These are phyloP conservation scores for Dicerorhinus sumatrensis DNA, from an alignment of 2,113 vertebrate species.

Conservation along the genomic window DNA sequence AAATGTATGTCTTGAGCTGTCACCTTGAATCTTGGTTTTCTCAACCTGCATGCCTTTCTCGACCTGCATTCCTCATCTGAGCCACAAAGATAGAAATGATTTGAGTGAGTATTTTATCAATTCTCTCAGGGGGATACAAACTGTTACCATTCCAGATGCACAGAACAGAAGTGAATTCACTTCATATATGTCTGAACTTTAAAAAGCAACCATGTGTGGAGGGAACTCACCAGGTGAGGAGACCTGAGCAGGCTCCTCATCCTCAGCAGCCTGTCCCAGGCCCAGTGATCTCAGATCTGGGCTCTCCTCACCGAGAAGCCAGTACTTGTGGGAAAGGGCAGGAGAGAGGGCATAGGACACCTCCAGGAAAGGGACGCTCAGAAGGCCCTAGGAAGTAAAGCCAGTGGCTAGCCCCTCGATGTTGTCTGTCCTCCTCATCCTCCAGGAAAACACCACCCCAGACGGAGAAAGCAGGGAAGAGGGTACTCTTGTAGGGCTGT, in stretches of 20 bases:
- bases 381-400: neutral
- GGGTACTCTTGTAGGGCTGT: neutral
- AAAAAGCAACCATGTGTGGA: neutral
- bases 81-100: neutral
- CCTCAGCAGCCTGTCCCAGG: too few species aligned
- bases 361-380: neutral
- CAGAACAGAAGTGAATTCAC: neutral
- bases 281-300: too few species aligned
- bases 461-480: neutral
- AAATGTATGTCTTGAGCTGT: neutral
- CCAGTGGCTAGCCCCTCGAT: neutral
- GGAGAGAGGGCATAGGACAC: neutral
- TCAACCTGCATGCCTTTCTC: neutral
- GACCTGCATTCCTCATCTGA: neutral
- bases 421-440: neutral
- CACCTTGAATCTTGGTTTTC: neutral
- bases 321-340: too few species aligned
- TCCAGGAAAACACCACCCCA: too few species aligned
- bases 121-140: neutral
- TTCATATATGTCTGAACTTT: neutral
- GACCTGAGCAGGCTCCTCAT: neutral
- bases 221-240: too few species aligned
- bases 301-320: too few species aligned
- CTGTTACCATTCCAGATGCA: neutral
- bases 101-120: neutral